A percentile compares a stretch with the other conserved stretches of the same genome.
Evolutionary conservation across 2,888 invertebrate genomes (phyloP).

Genomic region (Cephus sareptanus): DNA sequence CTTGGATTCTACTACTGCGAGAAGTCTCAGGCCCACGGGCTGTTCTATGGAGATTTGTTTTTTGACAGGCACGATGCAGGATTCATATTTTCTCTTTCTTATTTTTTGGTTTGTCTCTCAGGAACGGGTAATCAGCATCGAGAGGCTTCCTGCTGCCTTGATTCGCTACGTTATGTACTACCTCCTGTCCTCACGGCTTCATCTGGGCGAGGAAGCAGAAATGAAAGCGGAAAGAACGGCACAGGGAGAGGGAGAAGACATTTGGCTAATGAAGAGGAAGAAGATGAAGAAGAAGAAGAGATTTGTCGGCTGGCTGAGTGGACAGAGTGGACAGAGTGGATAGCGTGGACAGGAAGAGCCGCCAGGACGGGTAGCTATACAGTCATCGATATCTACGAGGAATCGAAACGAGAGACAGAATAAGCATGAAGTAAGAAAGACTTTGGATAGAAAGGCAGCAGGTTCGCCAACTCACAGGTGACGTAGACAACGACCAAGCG

Average conservation of each 20-base stretch:
- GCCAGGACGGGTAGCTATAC: neutral
- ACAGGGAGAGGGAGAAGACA: slow-evolving; percentile 21
- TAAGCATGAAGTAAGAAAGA: slow-evolving; percentile 36
- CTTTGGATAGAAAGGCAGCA: slow-evolving; percentile 10
- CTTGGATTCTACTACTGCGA: neutral
- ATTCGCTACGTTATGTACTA: neutral
- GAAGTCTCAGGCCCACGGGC: neutral
- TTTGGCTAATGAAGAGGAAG: slow-evolving; percentile 12
- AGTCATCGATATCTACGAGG: neutral
- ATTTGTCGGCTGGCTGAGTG: neutral
- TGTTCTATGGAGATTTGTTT: slow-evolving; percentile 28
- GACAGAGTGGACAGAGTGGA: neutral
- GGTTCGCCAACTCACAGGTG: slow-evolving; percentile 7
- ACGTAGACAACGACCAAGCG: slow-evolving; percentile 56
- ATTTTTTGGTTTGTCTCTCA: slow-evolving; percentile 24
- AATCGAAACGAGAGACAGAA: slow-evolving; percentile 34
- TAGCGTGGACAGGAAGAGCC: neutral
- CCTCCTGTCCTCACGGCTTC: slow-evolving; percentile 16
- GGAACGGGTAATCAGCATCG: slow-evolving; percentile 46
- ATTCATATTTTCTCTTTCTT: slow-evolving; percentile 30
- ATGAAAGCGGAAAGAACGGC: slow-evolving; percentile 32
- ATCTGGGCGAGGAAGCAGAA: slow-evolving; percentile 13
- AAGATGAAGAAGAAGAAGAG: no score
- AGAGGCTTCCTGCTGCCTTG: slow-evolving; percentile 49
- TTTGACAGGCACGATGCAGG: slow-evolving; percentile 58